Conservation (phyloP, 1,140 invertebrate genomes). For the Rhopalosiphum maidis region DNA sequence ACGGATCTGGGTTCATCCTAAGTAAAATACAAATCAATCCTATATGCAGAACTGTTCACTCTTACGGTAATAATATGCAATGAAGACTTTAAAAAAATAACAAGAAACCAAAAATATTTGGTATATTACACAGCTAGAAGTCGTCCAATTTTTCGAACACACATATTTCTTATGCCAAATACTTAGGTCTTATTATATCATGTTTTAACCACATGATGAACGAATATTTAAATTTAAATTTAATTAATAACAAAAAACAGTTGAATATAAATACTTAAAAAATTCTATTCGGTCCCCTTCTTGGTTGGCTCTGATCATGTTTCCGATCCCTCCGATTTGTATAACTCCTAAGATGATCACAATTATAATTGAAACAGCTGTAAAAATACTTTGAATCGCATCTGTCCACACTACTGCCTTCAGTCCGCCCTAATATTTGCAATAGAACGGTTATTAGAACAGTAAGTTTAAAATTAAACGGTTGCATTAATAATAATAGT, state of each 20-base stretch:
- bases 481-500: not conserved
- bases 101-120: no score
- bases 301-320: conserved; percentile 69
- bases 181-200: not conserved
- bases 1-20: conserved; percentile 78
- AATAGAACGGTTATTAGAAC: not conserved
- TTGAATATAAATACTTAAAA: conserved; percentile 67
- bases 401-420: conserved; percentile 91
- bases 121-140: no score
- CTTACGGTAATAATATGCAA: no score
- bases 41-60: not conserved
- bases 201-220: not conserved
- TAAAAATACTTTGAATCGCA: conserved; percentile 79
- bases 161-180: not conserved
- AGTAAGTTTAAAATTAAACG: not conserved
- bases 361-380: conserved; percentile 75
- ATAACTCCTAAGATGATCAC: conserved; percentile 73
- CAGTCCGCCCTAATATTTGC: conserved; percentile 74
- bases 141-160: not conserved
- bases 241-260: not conserved
- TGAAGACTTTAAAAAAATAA: no score
- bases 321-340: conserved; percentile 70
- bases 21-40: not conserved
- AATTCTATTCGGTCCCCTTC: conserved; percentile 69
- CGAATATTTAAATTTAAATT: not conserved